A percentile compares a stretch with the other conserved stretches of the same genome.
Conservation (phyloP, 2,888 invertebrate species). For the Oegoconia quadripuncta region DNA sequence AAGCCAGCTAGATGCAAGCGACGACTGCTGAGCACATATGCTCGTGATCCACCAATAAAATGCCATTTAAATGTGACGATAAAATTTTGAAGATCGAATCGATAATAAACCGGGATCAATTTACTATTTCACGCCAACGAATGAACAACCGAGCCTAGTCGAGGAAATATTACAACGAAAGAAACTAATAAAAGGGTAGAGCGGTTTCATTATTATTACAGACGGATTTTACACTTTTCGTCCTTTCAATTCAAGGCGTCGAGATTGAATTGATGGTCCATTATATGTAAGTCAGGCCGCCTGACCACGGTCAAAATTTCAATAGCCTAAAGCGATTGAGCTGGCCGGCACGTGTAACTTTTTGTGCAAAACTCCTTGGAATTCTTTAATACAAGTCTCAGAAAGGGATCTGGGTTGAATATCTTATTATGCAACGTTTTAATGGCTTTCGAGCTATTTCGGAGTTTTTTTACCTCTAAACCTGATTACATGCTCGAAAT, state of each 20-base stretch:
- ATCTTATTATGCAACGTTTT: conserved; percentile 71
- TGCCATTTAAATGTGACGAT: conserved; percentile 32
- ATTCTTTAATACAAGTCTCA: conserved; percentile 56
- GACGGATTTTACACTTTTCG: conserved; percentile 21
- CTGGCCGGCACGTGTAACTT: conserved; percentile 73
- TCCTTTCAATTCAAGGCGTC: conserved; percentile 43
- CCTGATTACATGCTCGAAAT: conserved; percentile 34
- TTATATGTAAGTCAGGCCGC: conserved; percentile 61
- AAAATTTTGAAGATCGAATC: conserved; percentile 42
- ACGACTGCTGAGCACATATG: conserved; percentile 7
- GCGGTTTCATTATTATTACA: not conserved
- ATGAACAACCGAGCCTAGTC: conserved; percentile 15
- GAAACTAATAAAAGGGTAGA: conserved; percentile 5
- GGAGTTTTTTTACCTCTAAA: conserved; percentile 35
- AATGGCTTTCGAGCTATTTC: conserved; percentile 40
- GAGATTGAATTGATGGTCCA: conserved; percentile 57
- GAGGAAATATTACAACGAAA: conserved; percentile 11
- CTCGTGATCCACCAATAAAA: conserved; percentile 40
- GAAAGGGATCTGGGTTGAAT: conserved; percentile 60
- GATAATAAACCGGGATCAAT: conserved; percentile 39
- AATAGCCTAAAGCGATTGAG: conserved; percentile 70
- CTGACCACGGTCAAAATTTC: conserved; percentile 67
- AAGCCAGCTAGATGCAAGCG: conserved; percentile 30
- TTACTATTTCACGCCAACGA: conserved; percentile 38
- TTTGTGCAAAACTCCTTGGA: conserved; percentile 71